These are phyloP conservation scores for Poecilia wingei DNA, from an alignment of 2,797 vertebrate species.

Conservation along the genomic window DNA sequence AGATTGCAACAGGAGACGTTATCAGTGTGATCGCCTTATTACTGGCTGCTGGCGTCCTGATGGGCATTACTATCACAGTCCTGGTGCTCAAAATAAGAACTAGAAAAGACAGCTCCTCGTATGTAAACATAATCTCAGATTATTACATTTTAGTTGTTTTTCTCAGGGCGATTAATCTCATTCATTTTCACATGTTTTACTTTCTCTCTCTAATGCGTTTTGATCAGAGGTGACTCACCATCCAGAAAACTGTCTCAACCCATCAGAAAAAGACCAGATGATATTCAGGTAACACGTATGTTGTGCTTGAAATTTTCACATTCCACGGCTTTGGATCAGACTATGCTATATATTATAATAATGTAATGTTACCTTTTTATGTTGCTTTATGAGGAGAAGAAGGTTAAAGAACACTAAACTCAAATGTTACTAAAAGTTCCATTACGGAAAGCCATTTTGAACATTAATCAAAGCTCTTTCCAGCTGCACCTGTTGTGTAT, in stretches of 20 bases:
- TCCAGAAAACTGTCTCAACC: constrained; percentile 69
- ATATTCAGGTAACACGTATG: constrained; percentile 66
- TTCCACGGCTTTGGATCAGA: not conserved
- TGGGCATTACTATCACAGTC: constrained; percentile 82
- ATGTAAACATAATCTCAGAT: constrained; percentile 60
- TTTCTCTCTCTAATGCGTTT: constrained; percentile 6
- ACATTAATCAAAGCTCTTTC: not conserved
- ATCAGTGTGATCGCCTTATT: constrained; percentile 85
- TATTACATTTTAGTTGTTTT: not conserved
- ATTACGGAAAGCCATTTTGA: not conserved
- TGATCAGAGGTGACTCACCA: constrained; percentile 62
- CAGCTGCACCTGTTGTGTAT: not conserved
- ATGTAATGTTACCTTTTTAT: not conserved
- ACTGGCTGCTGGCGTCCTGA: constrained; percentile 81
- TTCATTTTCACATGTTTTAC: not conserved
- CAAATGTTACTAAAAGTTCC: not conserved
- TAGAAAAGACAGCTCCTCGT: constrained; percentile 78
- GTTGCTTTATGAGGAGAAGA: not conserved
- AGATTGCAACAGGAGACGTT: constrained; percentile 79
- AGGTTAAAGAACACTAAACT: not conserved
- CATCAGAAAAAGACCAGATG: constrained; percentile 71
- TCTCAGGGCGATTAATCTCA: not conserved
- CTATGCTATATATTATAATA: not conserved
- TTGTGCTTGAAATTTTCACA: constrained; percentile 14
- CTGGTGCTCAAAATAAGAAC: constrained; percentile 84